Evolutionary conservation across 2,797 vertebrate species (phyloP).

Genomic region (Acrossocheilus fasciatus): DNA sequence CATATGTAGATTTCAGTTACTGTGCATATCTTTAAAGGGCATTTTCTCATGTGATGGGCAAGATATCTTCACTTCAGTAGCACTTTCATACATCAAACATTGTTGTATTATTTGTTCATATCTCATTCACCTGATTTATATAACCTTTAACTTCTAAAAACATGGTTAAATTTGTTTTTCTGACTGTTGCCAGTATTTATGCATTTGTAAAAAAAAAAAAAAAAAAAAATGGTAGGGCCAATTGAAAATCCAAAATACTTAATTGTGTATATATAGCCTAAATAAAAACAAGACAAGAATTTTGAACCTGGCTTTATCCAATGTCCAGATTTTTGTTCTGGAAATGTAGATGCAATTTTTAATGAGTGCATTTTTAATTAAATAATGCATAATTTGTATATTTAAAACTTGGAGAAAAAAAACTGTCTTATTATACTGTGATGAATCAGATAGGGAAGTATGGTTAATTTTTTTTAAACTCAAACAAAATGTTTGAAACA

Average conservation of each 20-base stretch:
- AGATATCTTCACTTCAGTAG: too few species aligned
- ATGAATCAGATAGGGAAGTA: background rate
- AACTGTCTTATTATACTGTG: background rate
- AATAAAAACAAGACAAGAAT: too few species aligned
- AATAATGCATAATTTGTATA: background rate
- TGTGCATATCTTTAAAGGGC: background rate
- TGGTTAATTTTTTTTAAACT: background rate
- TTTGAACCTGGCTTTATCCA: background rate
- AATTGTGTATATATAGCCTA: background rate
- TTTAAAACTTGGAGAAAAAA: background rate
- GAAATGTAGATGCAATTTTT: background rate
- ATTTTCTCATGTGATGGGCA: background rate
- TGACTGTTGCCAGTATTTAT: background rate
- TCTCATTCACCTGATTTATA: too few species aligned
- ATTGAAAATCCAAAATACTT: background rate
- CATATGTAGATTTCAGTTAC: background rate
- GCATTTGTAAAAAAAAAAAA: background rate
- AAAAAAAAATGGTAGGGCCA: too few species aligned
- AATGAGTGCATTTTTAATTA: background rate
- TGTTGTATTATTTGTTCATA: too few species aligned
- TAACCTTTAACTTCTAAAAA: background rate
- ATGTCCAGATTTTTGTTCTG: background rate
- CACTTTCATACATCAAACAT: too few species aligned
- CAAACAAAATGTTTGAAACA: background rate
- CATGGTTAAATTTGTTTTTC: background rate